These are phyloP conservation scores for Scaptomyza graminum DNA, from an alignment of 1,140 invertebrate genomes.

Conservation along the genomic window DNA sequence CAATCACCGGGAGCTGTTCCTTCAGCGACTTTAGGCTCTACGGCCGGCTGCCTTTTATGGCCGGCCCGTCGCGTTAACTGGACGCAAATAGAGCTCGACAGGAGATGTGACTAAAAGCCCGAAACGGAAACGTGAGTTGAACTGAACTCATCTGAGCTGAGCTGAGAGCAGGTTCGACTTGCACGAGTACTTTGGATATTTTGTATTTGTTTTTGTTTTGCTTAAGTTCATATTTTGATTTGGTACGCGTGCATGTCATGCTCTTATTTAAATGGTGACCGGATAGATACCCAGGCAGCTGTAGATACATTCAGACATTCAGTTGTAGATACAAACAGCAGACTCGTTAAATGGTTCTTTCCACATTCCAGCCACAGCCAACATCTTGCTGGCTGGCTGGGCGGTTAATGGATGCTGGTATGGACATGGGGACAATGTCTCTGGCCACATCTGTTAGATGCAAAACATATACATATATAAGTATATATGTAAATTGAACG, in stretches of 20 bases:
- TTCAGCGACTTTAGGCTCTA: slow-evolving; percentile 36
- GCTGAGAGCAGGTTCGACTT: slow-evolving; percentile 7
- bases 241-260: slow-evolving; percentile 72
- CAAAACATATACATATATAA: slow-evolving; percentile 10
- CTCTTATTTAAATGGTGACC: slow-evolving; percentile 45
- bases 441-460: slow-evolving; percentile 54
- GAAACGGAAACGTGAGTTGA: slow-evolving; percentile 13
- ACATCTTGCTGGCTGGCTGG: neutral
- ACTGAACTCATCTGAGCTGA: neutral
- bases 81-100: slow-evolving; percentile 75
- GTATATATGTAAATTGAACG: slow-evolving; percentile 49
- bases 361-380: slow-evolving; percentile 39
- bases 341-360: slow-evolving; percentile 56
- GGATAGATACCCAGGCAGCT: slow-evolving; percentile 25
- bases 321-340: slow-evolving; percentile 12
- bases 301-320: slow-evolving; percentile 32
- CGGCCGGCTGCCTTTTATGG: slow-evolving; percentile 71
- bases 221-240: slow-evolving; percentile 73
- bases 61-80: slow-evolving; percentile 72
- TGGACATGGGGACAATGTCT: neutral
- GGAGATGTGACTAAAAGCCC: slow-evolving; percentile 26
- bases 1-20: slow-evolving; percentile 27
- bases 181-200: slow-evolving; percentile 48
- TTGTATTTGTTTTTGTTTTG: slow-evolving; percentile 49
- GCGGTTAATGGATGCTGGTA: slow-evolving; percentile 40